These are phyloP conservation scores for Oreochromis mossambicus DNA, from an alignment of 2,797 vertebrate species.

Conservation along the genomic window DNA sequence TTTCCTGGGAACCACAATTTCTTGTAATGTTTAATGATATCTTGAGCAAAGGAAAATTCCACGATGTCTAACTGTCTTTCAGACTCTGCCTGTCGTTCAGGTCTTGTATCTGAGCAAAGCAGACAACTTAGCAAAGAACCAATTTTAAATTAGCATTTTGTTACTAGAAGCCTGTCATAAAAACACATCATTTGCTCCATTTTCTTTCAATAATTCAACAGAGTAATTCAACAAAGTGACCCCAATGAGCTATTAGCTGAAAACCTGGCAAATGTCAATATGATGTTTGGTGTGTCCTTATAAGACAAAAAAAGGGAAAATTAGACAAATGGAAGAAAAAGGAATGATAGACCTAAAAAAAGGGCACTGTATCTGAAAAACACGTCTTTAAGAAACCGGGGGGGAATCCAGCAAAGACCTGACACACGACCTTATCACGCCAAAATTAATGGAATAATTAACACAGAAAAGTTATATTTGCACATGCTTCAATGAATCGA, in stretches of 20 bases:
- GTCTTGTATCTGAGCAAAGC: neutral
- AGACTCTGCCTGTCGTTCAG: neutral
- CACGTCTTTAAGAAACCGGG: neutral
- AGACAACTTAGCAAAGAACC: neutral
- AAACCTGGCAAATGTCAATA: neutral
- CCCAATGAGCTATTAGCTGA: rapidly evolving
- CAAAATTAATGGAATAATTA: neutral
- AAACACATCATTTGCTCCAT: neutral
- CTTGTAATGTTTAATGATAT: neutral
- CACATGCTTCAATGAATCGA: neutral
- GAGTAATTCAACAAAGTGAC: neutral
- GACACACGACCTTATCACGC: neutral
- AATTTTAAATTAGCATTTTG: neutral
- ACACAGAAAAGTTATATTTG: neutral
- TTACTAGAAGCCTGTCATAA: neutral
- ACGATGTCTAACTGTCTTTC: neutral
- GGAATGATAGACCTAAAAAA: neutral
- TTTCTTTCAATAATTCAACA: neutral
- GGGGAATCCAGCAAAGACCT: neutral
- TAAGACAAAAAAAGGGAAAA: neutral
- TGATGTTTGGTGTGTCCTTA: neutral
- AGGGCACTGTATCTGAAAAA: rapidly evolving
- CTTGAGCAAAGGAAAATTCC: neutral
- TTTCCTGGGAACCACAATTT: neutral
- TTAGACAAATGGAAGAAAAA: neutral